Conservation (phyloP, 1,140 invertebrate genomes). For the Ctenoplectra terminalis region DNA sequence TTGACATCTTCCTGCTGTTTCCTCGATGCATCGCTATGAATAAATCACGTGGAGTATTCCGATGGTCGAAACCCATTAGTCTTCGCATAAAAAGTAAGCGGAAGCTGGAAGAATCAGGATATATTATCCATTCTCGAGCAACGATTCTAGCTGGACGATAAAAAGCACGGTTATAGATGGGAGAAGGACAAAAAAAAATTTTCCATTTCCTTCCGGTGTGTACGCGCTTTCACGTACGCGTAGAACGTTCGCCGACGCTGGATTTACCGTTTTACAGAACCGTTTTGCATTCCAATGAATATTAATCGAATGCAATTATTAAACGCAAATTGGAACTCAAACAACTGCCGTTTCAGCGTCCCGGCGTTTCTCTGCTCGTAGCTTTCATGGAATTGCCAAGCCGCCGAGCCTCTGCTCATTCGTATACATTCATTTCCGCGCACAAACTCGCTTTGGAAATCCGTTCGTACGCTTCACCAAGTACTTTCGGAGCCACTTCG, state of each 20-base stretch:
- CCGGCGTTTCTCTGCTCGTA: not conserved
- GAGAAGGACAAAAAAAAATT: conserved; percentile 13
- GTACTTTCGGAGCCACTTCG: conserved; percentile 8
- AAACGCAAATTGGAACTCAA: conserved; percentile 75
- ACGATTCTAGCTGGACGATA: not conserved
- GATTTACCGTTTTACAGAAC: conserved; percentile 61
- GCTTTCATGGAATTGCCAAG: conserved; percentile 29
- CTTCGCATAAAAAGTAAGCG: conserved; percentile 3
- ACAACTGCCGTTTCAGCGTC: conserved; percentile 59
- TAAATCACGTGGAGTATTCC: conserved; percentile 44
- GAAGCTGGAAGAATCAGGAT: conserved; percentile 37
- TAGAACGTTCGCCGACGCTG: conserved; percentile 1
- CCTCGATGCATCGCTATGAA: conserved; percentile 25
- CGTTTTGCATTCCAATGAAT: conserved; percentile 77
- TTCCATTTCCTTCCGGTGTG: conserved; percentile 44
- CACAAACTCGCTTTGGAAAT: conserved; percentile 30
- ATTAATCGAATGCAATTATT: conserved; percentile 77
- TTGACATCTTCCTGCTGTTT: conserved; percentile 32
- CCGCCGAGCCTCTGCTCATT: conserved; percentile 1
- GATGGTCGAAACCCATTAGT: conserved; percentile 45
- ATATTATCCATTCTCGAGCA: conserved; percentile 37
- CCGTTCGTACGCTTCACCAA: not conserved
- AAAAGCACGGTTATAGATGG: conserved; percentile 1
- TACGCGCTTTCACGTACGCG: not conserved
- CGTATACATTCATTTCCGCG: conserved; percentile 3